Evolutionary conservation across 2,888 invertebrate genomes (phyloP).

Genomic region (Tricholauxania praeusta): DNA sequence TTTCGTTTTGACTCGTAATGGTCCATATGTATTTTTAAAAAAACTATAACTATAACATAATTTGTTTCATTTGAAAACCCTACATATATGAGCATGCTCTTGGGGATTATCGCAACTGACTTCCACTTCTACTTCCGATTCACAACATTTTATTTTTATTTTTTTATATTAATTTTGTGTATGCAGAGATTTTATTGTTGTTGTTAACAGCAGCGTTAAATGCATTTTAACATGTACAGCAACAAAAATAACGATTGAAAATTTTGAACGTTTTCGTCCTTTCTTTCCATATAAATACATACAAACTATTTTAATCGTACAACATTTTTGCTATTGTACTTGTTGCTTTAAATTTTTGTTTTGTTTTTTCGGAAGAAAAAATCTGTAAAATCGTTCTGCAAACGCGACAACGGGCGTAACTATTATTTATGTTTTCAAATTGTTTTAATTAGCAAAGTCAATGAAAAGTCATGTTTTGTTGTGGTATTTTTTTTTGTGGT

Average conservation of each 20-base stretch:
- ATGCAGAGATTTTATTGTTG: slow-evolving; percentile 8
- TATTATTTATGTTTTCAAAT: background rate
- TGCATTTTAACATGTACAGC: too few species aligned
- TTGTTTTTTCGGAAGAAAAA: background rate
- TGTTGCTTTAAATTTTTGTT: background rate
- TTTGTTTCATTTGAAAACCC: too few species aligned
- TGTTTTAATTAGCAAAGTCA: background rate
- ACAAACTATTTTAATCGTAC: background rate
- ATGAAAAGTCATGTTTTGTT: background rate
- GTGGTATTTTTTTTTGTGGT: background rate
- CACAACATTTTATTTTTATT: too few species aligned
- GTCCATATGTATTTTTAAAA: too few species aligned
- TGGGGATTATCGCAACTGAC: background rate
- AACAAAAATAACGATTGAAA: too few species aligned
- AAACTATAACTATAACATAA: too few species aligned
- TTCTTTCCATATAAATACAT: background rate
- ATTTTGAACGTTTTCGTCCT: background rate
- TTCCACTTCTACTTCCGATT: slow-evolving; percentile 27
- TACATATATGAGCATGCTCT: too few species aligned
- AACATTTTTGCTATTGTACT: slow-evolving; percentile 1
- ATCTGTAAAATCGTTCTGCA: background rate
- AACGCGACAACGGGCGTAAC: background rate
- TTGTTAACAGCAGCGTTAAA: background rate
- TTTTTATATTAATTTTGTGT: background rate
- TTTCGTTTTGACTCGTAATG: too few species aligned